phyloP scores from a whole-genome alignment of 2,888 invertebrate genomes.

The Asteroscopus sphinx region DNA sequence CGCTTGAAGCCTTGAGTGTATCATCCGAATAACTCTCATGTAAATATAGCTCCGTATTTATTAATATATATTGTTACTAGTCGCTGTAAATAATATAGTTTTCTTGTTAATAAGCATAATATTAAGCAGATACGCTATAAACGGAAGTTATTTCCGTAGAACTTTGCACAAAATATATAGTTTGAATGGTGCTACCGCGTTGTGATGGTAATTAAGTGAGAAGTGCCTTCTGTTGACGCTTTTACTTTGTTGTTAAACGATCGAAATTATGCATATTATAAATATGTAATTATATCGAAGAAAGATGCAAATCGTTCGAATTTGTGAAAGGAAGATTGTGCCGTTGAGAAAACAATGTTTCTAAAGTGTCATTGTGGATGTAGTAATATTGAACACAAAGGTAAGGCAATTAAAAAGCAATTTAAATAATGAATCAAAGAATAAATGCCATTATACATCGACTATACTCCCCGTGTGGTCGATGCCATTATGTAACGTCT shows the following conservation, averaged over 20 bases:
- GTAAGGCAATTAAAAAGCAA: background rate
- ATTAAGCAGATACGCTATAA: constrained; percentile 31
- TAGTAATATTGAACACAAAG: background rate
- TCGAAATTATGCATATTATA: constrained; percentile 43
- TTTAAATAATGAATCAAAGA: background rate
- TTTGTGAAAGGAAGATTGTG: background rate
- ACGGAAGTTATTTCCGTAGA: constrained; percentile 41
- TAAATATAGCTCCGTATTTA: constrained; percentile 65
- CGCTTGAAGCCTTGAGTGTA: constrained; percentile 80
- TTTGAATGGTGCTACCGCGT: constrained; percentile 63
- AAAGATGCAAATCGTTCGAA: background rate
- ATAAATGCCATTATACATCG: background rate
- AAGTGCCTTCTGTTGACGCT: constrained; percentile 61
- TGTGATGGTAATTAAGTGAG: constrained; percentile 59
- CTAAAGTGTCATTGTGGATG: too few species aligned
- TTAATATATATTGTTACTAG: constrained; percentile 65
- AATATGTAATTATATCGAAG: constrained; percentile 15
- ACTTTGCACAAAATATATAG: constrained; percentile 54
- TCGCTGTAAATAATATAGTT: constrained; percentile 63
- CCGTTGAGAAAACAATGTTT: too few species aligned
- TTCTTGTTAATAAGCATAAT: constrained; percentile 53
- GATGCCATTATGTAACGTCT: too few species aligned
- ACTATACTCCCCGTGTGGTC: too few species aligned
- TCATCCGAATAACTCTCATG: constrained; percentile 70
- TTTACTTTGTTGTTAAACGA: constrained; percentile 18